Conservation (phyloP, 2,888 invertebrate genomes). For the Acronicta aceris region DNA sequence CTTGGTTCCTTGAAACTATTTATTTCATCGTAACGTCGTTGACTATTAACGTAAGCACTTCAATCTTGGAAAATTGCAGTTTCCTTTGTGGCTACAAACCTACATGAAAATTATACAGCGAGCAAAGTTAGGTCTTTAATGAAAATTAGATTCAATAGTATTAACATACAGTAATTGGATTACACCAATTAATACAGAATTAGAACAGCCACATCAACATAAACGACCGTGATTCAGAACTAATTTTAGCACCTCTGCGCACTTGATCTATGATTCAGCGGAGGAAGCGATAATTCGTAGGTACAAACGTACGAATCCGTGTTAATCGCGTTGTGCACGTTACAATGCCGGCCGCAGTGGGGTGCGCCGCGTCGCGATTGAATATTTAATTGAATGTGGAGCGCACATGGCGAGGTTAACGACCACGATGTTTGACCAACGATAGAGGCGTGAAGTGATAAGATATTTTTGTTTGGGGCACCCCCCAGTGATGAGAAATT, state of each 20-base stretch:
- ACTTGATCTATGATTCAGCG: conserved; percentile 60
- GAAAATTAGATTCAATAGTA: conserved; percentile 10
- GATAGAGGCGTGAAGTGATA: conserved; percentile 55
- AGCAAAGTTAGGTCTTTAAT: no score
- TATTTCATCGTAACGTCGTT: conserved; percentile 33
- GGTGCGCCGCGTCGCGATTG: conserved; percentile 71
- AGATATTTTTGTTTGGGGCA: conserved; percentile 46
- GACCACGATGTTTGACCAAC: conserved; percentile 57
- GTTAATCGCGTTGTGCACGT: conserved; percentile 67
- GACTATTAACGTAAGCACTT: conserved; percentile 28
- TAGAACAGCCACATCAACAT: conserved; percentile 20
- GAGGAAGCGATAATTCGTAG: conserved; percentile 52
- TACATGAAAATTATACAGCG: no score
- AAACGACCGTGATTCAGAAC: conserved; percentile 38
- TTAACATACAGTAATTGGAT: conserved; percentile 18
- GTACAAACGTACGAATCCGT: conserved; percentile 65
- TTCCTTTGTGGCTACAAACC: neutral
- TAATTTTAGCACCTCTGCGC: conserved; percentile 54
- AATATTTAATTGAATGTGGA: conserved; percentile 84
- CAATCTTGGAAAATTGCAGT: conserved; percentile 22
- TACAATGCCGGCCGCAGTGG: conserved; percentile 68
- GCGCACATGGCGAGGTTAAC: conserved; percentile 68
- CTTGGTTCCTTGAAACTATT: conserved; percentile 12
- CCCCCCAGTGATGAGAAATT: neutral
- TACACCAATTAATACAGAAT: conserved; percentile 37